These are phyloP conservation scores for Norana najaformis DNA, from an alignment of 2,888 invertebrate genomes.

Conservation along the genomic window DNA sequence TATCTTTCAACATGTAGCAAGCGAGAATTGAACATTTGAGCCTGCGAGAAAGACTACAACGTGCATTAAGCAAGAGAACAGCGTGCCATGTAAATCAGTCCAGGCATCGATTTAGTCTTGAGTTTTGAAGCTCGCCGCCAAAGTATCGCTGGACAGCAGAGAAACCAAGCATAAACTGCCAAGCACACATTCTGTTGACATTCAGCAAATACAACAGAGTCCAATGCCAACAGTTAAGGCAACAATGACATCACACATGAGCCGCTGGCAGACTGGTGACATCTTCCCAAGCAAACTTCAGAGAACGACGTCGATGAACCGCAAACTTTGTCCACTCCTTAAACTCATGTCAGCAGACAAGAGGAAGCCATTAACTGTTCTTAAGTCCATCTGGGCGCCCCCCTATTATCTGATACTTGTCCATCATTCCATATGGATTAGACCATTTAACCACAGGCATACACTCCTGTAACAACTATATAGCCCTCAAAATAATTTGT, in stretches of 20 bases:
- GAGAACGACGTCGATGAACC: neutral
- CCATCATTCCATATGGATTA: neutral
- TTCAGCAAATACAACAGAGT: neutral
- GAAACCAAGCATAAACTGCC: neutral
- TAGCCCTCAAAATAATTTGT: neutral
- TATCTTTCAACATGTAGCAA: neutral
- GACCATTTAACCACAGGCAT: neutral
- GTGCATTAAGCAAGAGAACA: neutral
- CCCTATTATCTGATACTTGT: neutral
- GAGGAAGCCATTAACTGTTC: neutral
- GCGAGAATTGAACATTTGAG: neutral
- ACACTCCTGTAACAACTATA: neutral
- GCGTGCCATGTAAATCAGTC: neutral
- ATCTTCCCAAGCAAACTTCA: neutral
- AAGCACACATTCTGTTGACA: neutral
- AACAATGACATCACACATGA: neutral
- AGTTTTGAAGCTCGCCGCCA: slow-evolving; percentile 9
- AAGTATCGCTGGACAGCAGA: neutral
- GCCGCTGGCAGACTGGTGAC: neutral
- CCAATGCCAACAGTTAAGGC: slow-evolving; percentile 13
- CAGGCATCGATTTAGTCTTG: neutral
- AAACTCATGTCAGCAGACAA: neutral
- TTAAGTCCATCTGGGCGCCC: neutral
- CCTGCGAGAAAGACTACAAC: neutral
- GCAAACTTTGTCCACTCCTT: neutral